phyloP scores from a whole-genome alignment of 2,113 vertebrate genomes.

The Myanophis thanlyinensis region DNA sequence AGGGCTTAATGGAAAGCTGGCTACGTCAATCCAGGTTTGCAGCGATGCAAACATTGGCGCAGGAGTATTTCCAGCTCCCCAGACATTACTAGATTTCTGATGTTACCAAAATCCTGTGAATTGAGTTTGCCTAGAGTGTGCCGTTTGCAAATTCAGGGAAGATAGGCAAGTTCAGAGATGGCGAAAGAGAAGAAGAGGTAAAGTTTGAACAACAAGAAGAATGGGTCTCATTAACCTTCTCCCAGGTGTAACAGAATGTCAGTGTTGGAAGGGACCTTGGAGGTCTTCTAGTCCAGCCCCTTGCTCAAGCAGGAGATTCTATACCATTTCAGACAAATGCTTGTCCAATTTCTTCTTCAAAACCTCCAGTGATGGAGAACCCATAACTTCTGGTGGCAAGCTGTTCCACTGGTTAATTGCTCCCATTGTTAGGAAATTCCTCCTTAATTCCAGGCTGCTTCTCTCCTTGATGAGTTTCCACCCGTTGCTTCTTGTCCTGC shows the following conservation, averaged over 20 bases:
- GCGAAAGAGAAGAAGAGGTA: background rate
- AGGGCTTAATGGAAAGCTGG: background rate
- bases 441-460: background rate
- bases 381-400: background rate
- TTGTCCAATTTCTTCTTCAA: background rate
- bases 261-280: background rate
- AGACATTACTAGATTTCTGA: background rate
- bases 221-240: background rate
- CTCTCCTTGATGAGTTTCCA: background rate
- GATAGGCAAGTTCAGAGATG: background rate
- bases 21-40: background rate
- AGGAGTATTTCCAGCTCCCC: background rate
- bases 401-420: fast-evolving
- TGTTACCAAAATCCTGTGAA: background rate
- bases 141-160: background rate
- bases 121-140: background rate
- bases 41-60: background rate
- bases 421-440: background rate
- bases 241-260: background rate
- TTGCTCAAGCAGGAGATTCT: background rate
- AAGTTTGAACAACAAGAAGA: background rate
- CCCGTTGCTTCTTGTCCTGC: background rate
- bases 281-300: background rate
- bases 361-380: background rate
- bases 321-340: background rate